phyloP scores from a whole-genome alignment of 2,797 vertebrate genomes.

The Knipowitschia caucasica region DNA sequence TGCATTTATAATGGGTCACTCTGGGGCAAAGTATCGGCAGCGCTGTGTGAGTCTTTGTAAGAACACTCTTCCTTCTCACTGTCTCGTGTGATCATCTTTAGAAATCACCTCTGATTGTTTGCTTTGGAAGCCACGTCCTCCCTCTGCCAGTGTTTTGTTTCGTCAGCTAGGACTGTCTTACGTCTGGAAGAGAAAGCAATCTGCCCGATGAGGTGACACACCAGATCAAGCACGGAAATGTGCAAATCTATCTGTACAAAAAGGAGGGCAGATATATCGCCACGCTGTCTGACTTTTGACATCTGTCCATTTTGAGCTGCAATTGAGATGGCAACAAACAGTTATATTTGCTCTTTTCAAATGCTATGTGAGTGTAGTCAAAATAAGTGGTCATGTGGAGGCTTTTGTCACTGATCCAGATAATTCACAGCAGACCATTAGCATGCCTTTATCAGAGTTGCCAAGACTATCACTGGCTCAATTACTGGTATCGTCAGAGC shows the following conservation, averaged over 20 bases:
- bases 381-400: slow-evolving; percentile 7
- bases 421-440: slow-evolving; percentile 53
- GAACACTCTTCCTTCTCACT: slow-evolving; percentile 43
- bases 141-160: slow-evolving; percentile 60
- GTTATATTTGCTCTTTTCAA: not conserved
- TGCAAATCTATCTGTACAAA: slow-evolving; percentile 27
- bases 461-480: slow-evolving; percentile 55
- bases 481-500: slow-evolving; percentile 47
- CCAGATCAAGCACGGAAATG: slow-evolving; percentile 31
- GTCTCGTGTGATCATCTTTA: slow-evolving; percentile 64
- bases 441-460: slow-evolving; percentile 52
- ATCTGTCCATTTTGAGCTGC: not conserved
- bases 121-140: slow-evolving; percentile 38
- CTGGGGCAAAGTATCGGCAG: slow-evolving; percentile 31
- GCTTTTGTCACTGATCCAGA: slow-evolving; percentile 34
- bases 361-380: not conserved
- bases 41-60: slow-evolving; percentile 50
- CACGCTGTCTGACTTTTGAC: slow-evolving; percentile 28
- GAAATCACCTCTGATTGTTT: slow-evolving; percentile 65
- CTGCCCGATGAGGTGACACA: slow-evolving; percentile 35
- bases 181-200: slow-evolving; percentile 39
- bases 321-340: not conserved
- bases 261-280: slow-evolving; percentile 18
- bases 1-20: slow-evolving; percentile 67
- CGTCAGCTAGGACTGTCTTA: slow-evolving; percentile 53